Base-by-base conservation (phyloP, 2,113 vertebrate species). In the Apteryx owenii region DNA sequence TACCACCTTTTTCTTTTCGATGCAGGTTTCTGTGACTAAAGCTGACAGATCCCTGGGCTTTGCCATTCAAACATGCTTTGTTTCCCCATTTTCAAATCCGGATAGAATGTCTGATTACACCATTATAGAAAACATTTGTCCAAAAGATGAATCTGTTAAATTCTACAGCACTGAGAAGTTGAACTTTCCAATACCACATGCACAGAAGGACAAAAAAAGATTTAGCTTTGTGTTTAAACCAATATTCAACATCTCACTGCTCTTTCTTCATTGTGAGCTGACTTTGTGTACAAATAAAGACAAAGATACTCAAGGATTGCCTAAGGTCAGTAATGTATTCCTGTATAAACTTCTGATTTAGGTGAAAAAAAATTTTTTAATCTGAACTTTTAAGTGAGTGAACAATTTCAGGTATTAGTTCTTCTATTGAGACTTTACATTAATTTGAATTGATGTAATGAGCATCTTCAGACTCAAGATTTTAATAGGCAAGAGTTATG, bases 91-190 rank as follows among this genome's bases (percentile, higher is more conserved):
- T 96, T 98, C 99, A 29, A 98, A 99, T 96, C 98, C 99, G 65
- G 97, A 96, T 58, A 88, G 96, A 40, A 48, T 95, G 90, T 99
- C 98, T 12, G 97, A 98, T 54, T 99, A 99, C 88, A 97, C 97
- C 17, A 98, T 99, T 94, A 99, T 99, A 75, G 98, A 99, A 98
- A 99, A 99, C 31, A 98, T 99, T 94, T 99, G 99, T 96, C 99
- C 99, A 26, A 99, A 96, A 33, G 99, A 99, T 40, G 99, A 99
- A 85, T 99, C 99, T 9, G 97, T 99, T 81, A 98, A 78, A 56
- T 99, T 98, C 98, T 99, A 99, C 91, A 98, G 77, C 44, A 66
- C 96, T 60, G 98, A 96, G 82, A 98, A 70, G 64, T 81, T 97
- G 15, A 98, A 98, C 70, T 98, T 99, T 87, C 98, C 94, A 0